Evolutionary conservation across 2,797 vertebrate species (phyloP).

Genomic region (Lepidocolaptes lacrymiger): DNA sequence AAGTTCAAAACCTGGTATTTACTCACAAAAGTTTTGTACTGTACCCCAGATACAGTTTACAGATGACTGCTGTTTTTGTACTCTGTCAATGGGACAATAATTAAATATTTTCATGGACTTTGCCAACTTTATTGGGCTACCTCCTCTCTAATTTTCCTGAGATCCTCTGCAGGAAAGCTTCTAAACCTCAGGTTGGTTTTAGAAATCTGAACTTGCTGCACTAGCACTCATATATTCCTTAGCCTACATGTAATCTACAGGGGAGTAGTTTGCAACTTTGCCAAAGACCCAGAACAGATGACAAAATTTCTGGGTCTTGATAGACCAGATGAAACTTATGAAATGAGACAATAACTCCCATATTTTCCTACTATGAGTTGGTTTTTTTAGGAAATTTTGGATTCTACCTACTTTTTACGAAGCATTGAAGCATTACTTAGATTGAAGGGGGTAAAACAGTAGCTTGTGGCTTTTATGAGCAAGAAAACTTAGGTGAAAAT

Average conservation of each 20-base stretch:
- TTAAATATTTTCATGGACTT: neutral
- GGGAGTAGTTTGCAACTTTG: neutral
- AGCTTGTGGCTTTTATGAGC: neutral
- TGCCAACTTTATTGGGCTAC: neutral
- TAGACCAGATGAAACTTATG: neutral
- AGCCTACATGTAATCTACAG: neutral
- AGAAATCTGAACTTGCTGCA: neutral
- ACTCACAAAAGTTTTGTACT: neutral
- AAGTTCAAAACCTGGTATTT: neutral
- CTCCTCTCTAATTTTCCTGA: neutral
- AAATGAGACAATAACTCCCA: neutral
- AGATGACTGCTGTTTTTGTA: neutral
- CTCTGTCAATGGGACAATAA: neutral
- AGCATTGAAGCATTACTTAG: neutral
- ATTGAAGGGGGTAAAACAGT: neutral
- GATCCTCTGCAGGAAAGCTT: neutral
- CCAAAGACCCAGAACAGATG: neutral
- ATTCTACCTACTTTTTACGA: neutral
- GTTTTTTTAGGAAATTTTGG: neutral
- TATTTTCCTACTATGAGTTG: neutral
- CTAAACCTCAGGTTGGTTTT: neutral
- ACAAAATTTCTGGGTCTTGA: neutral
- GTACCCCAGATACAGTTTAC: neutral
- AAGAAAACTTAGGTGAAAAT: neutral
- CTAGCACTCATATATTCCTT: neutral